A percentile compares a stretch with the other conserved stretches of the same genome.
Evolutionary conservation across 2,888 invertebrate species (phyloP).

Genomic region (Argyra leucocephala): DNA sequence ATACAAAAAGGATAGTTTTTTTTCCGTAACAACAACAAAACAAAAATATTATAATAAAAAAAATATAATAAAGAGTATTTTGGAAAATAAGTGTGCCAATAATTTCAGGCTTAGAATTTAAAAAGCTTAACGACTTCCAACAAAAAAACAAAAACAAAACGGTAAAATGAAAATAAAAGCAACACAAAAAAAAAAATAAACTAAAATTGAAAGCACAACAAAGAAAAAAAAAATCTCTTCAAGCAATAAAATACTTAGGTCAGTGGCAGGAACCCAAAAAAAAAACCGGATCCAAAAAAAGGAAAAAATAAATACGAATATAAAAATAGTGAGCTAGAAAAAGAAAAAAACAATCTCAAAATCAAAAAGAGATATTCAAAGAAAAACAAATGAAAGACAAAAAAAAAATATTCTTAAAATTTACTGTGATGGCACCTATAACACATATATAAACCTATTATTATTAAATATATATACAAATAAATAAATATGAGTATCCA

Average conservation of each 20-base stretch:
- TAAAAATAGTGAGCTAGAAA: not conserved
- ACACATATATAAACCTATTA: too few relatives aligned
- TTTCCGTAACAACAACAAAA: too few relatives aligned
- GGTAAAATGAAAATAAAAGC: not conserved
- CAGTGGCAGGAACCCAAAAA: constrained; percentile 13
- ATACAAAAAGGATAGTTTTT: too few relatives aligned
- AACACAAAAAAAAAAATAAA: not conserved
- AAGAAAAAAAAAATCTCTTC: constrained; percentile 14
- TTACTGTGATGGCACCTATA: not conserved
- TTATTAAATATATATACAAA: too few relatives aligned
- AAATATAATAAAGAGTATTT: too few relatives aligned
- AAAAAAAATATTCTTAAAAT: not conserved
- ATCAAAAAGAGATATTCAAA: not conserved
- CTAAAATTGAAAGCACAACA: constrained; percentile 7
- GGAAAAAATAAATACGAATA: not conserved
- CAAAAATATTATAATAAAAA: too few relatives aligned
- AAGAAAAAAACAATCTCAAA: not conserved
- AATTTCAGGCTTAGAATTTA: constrained; percentile 2
- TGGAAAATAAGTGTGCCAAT: not conserved
- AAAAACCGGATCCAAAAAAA: not conserved
- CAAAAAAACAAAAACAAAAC: not conserved
- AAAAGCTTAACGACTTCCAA: constrained; percentile 1
- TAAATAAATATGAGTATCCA: not conserved
- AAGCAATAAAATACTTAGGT: constrained; percentile 18
- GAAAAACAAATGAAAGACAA: not conserved